Base-by-base conservation (phyloP, 2,113 vertebrate species). In the Sylvicapra grimmia region DNA sequence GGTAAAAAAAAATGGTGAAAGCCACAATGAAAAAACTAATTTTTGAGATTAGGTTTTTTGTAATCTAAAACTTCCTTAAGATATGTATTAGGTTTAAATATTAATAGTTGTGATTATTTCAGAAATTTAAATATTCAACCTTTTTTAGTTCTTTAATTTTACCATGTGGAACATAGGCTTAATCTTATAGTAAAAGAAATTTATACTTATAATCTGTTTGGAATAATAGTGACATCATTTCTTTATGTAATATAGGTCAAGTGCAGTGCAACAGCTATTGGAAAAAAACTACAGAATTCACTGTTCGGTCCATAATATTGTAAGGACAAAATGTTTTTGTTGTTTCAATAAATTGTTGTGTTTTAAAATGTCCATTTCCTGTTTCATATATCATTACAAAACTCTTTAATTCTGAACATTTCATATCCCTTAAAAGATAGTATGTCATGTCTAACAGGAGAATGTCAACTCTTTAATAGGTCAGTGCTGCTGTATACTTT, bases 251-350 rank as follows among this genome's bases (percentile, higher is more conserved):
- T 91, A 54, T 31, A 99, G 99, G 95, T 99, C 99, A 91, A 98
- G 98, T 96, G 99, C 99, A 58, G 99, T 99, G 40, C 99, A 99
- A 94, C 99, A 99, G 97, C 98, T 99, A 89, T 97, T 99, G 98
- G 99, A 99, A 97, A 99, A 99, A 98, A 99, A 99, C 98, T 99
- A 99, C 97, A 99, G 99, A 98, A 99, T 99, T 97, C 99, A 99
- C 98, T 99, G 99, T 98, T 99, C 99, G 3, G 94, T 99, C 82
- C 99, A 99, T 98, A 99, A 98, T 90, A 98, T 97, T 96, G 99
- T 99, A 98, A 99, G 99, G 98, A 97, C 86, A 94, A 89, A 82
- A 56, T 96, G 49, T 54, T 82, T 40, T 79, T 93, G 18, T 82
- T 51, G 31, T 96, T 94, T 89, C 11, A 27, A 1, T 85, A 25